Base-by-base conservation (phyloP, 1,140 invertebrate genomes). In the Sarcophaga bullata region DNA sequence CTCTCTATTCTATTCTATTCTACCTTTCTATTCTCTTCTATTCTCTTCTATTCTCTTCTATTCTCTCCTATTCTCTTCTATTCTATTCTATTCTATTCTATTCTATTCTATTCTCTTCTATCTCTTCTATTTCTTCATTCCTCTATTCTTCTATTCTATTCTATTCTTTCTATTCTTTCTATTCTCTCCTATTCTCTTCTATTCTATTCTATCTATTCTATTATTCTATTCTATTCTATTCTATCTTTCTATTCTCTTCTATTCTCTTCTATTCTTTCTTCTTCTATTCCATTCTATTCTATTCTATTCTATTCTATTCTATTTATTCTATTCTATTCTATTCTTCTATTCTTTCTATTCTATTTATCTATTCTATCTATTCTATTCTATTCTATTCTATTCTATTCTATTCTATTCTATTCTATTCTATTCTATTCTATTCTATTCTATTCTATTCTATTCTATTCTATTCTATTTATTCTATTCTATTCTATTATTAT, bases 381-480 rank as follows among this genome's bases (percentile, higher is more conserved):
- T n/a, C n/a, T n/a, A n/a, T n/a, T n/a, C n/a, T n/a, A n/a, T n/a
- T 78, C 9, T 78, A 47, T 78, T 78, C 17, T 9, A 46, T 78
- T 78, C 48, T 78, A 11, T 78, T 78, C 48, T 78, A 46, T 78
- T 78, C 9, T 47, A 78, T 78, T 78, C 11, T 47, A 10, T 78
- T 78, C 15, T 8, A 47, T 78, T 78, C 8, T 78, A 7, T 7
- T 78, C 37, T 17, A 10, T 78, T 47, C 6, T 46, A 13, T 25
- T 78, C 8, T 47, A 13, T 78, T 78, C 19, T 49, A 47, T 78
- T 78, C 7, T 78, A 47, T 78, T 7, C 7, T 78, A 10, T 78
- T 78, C 8, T 78, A 47, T 78, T 13, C 17, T n/a, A n/a, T 78
- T 78, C 48, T 47, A 46, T 78, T 78, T 78, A 47, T 78, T 78